Conservation (phyloP, 2,113 vertebrate species). For the Chloebia gouldiae region DNA sequence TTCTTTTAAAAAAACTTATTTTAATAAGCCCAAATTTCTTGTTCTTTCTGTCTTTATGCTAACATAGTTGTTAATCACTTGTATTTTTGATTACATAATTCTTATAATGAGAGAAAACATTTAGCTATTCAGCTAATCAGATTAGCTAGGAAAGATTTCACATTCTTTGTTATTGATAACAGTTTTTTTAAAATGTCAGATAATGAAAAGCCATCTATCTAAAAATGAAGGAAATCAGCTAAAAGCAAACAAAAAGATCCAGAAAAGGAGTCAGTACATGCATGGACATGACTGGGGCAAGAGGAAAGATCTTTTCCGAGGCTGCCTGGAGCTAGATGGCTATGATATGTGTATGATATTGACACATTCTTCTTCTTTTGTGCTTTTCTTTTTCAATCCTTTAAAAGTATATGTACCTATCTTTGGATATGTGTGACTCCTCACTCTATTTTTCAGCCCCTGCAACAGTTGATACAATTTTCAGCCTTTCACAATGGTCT, state of each 20-base stretch:
- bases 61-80: background rate
- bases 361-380: background rate
- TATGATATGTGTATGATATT: background rate
- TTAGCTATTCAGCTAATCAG: background rate
- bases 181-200: background rate
- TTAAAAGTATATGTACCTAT: background rate
- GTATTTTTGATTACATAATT: background rate
- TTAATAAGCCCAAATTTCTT: background rate
- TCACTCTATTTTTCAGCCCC: background rate
- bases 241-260: background rate
- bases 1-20: background rate
- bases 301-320: background rate
- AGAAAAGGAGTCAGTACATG: background rate
- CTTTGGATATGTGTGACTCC: background rate
- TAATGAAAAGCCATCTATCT: background rate
- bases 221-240: background rate
- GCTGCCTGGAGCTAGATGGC: background rate
- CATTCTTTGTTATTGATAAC: background rate
- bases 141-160: background rate
- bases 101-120: constrained; percentile 7
- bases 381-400: background rate
- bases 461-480: background rate
- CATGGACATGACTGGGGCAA: background rate
- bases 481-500: background rate
- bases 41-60: background rate